Evolutionary conservation across 2,888 invertebrate species (phyloP).

Genomic region (Tenthredo amoena): DNA sequence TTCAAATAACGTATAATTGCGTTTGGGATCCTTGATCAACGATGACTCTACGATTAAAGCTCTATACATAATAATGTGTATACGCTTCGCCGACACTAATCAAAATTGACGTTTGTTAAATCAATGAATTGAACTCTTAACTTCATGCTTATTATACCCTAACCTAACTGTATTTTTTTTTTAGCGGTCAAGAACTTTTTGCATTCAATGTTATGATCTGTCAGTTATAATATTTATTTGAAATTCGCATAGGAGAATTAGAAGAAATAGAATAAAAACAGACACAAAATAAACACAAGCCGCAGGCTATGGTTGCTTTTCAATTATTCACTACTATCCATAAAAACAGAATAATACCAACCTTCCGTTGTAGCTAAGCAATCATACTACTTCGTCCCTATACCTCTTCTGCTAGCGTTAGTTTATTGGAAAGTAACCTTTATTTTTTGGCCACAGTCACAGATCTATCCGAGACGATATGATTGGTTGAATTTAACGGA

Average conservation of each 20-base stretch:
- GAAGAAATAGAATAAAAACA: not conserved
- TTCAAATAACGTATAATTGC: not conserved
- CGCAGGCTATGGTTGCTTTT: not conserved
- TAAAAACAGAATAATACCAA: not conserved
- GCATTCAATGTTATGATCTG: not conserved
- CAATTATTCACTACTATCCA: not conserved
- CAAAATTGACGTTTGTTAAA: conserved; percentile 36
- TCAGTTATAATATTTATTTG: not conserved
- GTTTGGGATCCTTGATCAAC: not conserved
- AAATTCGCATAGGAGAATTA: not conserved
- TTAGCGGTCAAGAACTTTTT: not conserved
- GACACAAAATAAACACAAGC: not conserved
- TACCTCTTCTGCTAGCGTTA: not conserved
- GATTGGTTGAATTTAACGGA: not conserved
- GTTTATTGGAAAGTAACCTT: not conserved
- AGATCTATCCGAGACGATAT: not conserved
- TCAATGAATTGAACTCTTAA: conserved; percentile 21
- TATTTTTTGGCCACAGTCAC: not conserved
- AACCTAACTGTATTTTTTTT: not conserved
- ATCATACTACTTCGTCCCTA: not conserved
- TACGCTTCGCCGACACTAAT: not conserved
- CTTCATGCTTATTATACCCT: not conserved
- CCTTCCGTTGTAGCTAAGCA: not conserved
- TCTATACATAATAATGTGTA: not conserved
- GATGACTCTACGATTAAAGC: not conserved